Evolutionary conservation across 2,888 invertebrate genomes (phyloP).

Genomic region (Hydraecia micacea): DNA sequence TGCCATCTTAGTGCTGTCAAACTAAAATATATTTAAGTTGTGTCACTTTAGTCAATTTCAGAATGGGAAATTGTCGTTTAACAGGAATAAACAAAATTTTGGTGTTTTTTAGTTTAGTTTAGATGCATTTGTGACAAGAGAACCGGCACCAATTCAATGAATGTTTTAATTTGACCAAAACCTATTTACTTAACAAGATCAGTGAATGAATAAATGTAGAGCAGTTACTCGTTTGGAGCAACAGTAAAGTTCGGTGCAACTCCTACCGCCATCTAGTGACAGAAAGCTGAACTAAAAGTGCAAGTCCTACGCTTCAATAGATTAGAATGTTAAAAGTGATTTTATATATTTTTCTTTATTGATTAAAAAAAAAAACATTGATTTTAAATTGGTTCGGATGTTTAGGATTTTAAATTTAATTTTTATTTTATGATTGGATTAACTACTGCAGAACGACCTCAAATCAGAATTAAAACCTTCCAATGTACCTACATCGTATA

Average conservation of each 20-base stretch:
- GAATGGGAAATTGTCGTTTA: too few species aligned
- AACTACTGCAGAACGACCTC: background rate
- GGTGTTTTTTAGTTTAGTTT: too few species aligned
- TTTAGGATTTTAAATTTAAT: background rate
- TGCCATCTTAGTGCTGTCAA: too few species aligned
- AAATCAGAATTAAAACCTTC: conserved; percentile 4
- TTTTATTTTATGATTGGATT: background rate
- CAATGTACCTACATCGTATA: background rate
- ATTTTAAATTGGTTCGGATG: background rate
- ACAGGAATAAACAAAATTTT: too few species aligned
- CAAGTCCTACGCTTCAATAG: conserved; percentile 20
- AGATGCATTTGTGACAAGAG: too few species aligned
- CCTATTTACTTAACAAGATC: too few species aligned
- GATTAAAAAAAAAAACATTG: too few species aligned
- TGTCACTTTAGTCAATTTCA: too few species aligned
- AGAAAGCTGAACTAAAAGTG: conserved; percentile 77
- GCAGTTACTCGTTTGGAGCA: background rate
- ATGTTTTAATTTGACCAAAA: background rate
- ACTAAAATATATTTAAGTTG: too few species aligned
- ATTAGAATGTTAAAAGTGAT: background rate
- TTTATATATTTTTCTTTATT: background rate
- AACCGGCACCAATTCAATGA: background rate
- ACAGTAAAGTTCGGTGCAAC: conserved; percentile 49
- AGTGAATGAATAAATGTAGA: background rate
- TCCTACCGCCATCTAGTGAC: conserved; percentile 83